Percentiles rank a stretch among this genome's conserved stretches.
Conservation (phyloP, 1,140 invertebrate species). For the Drosophila sproati region DNA sequence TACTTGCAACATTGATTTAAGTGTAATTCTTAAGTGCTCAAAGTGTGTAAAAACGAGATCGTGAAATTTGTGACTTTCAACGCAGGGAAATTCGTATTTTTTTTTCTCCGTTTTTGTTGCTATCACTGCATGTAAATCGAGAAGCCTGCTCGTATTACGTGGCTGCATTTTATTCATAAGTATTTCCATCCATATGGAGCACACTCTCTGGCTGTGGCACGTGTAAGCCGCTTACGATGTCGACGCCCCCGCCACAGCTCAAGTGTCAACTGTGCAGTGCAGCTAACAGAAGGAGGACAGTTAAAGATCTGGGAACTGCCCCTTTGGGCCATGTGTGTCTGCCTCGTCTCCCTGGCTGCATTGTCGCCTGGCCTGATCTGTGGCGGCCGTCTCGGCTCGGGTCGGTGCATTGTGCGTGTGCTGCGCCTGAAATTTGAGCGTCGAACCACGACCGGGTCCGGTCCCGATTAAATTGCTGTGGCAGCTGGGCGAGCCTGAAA, state of each 20-base stretch:
- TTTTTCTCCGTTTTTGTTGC: background rate
- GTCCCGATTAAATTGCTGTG: slow-evolving; percentile 42
- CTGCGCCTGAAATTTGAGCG: slow-evolving; percentile 45
- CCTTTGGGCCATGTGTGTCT: background rate
- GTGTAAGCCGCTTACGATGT: slow-evolving; percentile 65
- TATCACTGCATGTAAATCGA: slow-evolving; percentile 57
- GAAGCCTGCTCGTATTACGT: slow-evolving; percentile 43
- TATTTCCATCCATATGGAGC: slow-evolving; percentile 12
- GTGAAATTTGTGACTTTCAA: slow-evolving; percentile 70
- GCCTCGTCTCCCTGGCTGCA: background rate
- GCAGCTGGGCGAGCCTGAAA: slow-evolving; percentile 24
- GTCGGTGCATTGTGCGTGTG: slow-evolving; percentile 23
- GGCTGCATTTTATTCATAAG: slow-evolving; percentile 26
- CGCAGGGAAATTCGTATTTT: slow-evolving; percentile 12
- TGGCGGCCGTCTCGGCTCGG: slow-evolving; percentile 2
- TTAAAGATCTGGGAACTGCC: slow-evolving; percentile 28
- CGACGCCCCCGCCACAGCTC: slow-evolving; percentile 38
- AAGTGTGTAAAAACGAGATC: slow-evolving; percentile 22
- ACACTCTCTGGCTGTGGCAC: slow-evolving; percentile 44
- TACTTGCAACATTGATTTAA: background rate
- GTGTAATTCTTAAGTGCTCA: slow-evolving; percentile 27
- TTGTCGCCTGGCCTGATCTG: slow-evolving; percentile 23
- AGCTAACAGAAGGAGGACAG: background rate
- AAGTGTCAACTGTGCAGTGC: slow-evolving; percentile 42
- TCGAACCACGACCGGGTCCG: background rate